Evolutionary conservation across 2,113 vertebrate genomes (phyloP).

Genomic region (Nymphicus hollandicus): DNA sequence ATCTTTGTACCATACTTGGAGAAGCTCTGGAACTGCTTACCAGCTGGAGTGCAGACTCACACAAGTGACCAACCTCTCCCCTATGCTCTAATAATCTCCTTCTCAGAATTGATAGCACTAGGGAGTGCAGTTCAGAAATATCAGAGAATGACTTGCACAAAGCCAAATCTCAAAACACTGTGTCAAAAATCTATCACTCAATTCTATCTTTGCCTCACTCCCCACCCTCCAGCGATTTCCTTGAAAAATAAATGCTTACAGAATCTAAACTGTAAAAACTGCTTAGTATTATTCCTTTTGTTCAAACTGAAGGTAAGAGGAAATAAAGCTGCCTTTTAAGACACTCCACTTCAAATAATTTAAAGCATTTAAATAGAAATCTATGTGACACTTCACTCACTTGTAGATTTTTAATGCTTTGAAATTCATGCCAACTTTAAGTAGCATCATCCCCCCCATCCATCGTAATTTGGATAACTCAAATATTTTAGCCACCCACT

Average conservation of each 20-base stretch:
- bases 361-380: slow-evolving; percentile 19
- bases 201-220: neutral
- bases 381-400: neutral
- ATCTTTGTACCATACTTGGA: neutral
- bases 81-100: neutral
- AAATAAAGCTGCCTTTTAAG: neutral
- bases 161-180: neutral
- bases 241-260: neutral
- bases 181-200: neutral
- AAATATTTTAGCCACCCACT: slow-evolving; percentile 64
- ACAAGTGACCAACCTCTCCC: neutral
- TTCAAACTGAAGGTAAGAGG: neutral
- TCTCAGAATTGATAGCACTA: neutral
- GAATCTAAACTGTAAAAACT: neutral
- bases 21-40: neutral
- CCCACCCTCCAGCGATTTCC: neutral
- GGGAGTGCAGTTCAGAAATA: neutral
- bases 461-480: neutral
- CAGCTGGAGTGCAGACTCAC: neutral
- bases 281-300: neutral
- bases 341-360: neutral
- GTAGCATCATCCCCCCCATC: slow-evolving; percentile 4
- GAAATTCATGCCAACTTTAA: slow-evolving; percentile 40
- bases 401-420: slow-evolving; percentile 7
- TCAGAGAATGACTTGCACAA: neutral